Evolutionary conservation across 2,113 vertebrate species (phyloP), one percentile per base, ranked within the genome.

Genomic region (Alouatta palliata): DNA sequence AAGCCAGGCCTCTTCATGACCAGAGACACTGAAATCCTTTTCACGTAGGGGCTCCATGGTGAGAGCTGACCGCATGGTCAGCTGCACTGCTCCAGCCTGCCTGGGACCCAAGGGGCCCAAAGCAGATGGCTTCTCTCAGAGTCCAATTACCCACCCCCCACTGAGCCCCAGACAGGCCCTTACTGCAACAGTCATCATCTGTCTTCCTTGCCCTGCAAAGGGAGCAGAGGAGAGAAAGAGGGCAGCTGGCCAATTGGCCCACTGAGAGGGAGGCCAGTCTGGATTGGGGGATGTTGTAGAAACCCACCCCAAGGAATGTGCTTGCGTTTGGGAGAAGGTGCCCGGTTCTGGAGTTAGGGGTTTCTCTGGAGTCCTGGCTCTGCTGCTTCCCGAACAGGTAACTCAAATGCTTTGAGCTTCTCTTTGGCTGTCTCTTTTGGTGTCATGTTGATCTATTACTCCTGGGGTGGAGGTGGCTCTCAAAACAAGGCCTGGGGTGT

Each of bases 121-220:
- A 98, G 97, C 98, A 99, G 98, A 98, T 98, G 98, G 97, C 94
- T 98, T 86, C 97, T 97, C 96, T 98, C 98, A 97, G 97, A 97
- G 95, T 95, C 97, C 98, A 94, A 98, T 98, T 97, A 98, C 90
- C 83, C 0, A 14, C 0, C 70, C 95, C 16, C 4, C 16, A 95
- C 79, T 64, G 94, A 97, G 93, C 92, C 83, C 66, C 71, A 96
- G 96, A 75, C 35, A 0, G 88, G 95, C 71, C 4, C 58, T 79
- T 12, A 2, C 37, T 0, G 3, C 17, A n/a, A 86, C 49, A 66
- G 54, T 73, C 12, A 3, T 40, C 11, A 0, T 77, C 61, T 30
- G 30, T 56, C 43, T 79, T 70, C 58, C 83, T 90, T 94, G 96
- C 27, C n/a, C 40, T 76, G 81, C 73, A 87, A 84, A 45, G 25